phyloP scores from a whole-genome alignment of 35 echinoderm and acorn worm species.

The Stichopus chloronotus region DNA sequence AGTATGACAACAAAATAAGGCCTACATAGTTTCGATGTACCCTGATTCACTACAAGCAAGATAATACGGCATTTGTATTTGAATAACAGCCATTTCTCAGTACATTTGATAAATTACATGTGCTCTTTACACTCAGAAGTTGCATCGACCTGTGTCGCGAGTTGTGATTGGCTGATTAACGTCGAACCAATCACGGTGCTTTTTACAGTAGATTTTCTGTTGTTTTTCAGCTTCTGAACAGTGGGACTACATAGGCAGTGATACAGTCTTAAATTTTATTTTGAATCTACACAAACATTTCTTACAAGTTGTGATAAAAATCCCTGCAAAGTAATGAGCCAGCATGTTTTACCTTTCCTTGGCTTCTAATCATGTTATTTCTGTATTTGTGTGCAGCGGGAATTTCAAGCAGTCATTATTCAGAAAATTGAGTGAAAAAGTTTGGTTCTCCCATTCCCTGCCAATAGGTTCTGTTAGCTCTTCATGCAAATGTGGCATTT shows the following conservation, averaged over 20 bases:
- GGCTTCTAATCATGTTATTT: no score
- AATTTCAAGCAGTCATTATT: constrained; percentile 28
- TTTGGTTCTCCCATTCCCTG: neutral
- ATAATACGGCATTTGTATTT: neutral
- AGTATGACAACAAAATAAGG: neutral
- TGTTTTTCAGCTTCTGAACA: constrained; percentile 3
- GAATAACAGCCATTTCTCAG: neutral
- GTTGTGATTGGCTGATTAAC: neutral
- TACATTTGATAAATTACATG: no score
- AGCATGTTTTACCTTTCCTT: neutral
- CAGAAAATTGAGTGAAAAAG: constrained; percentile 7
- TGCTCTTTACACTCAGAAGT: neutral
- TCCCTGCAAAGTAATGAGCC: neutral
- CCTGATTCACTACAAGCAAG: neutral
- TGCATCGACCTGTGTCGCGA: neutral
- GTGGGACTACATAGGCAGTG: neutral
- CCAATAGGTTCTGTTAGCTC: neutral
- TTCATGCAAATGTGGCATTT: neutral
- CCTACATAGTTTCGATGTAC: neutral
- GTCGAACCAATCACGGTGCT: neutral
- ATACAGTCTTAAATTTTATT: neutral
- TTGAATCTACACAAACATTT: neutral
- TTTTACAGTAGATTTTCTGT: neutral
- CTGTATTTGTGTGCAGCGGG: neutral
- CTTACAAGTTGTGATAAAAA: neutral